Evolutionary conservation across 2,797 vertebrate species (phyloP), one percentile per base, ranked within the genome.

Genomic region (Muscicapa striata): DNA sequence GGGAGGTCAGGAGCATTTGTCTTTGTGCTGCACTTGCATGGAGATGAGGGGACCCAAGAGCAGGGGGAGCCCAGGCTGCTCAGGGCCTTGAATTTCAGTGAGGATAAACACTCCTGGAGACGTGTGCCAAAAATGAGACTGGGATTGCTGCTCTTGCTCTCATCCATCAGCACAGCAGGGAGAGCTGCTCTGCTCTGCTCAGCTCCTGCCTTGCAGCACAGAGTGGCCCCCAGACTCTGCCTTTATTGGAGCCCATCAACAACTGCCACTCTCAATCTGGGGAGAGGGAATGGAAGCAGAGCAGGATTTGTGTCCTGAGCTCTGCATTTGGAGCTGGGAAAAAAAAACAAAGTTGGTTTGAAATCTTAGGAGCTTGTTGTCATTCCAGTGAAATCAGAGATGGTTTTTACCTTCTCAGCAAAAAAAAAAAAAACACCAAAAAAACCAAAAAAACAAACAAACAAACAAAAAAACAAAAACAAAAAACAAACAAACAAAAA

Each of bases 221-320:
- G 22, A 77, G 89, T 0, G 15, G 94, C 83, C 92, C 89, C 94
- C 88, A 19, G 94, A 21, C 93, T 29, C 17, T 6, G 0, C 4
- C 2, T 8, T 59, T 45, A 64, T 26, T 49, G 86, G 41, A 91
- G 89, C 40, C 89, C 89, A 52, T 89, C 89, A 94, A 40, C 95
- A 91, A 15, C 94, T 84, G 91, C 89, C 91, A 68, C 87, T 69
- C 19, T 66, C 62, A 95, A 96, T 95, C 92, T 46, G 21, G 0
- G n/a, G 1, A 21, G 64, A 90, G 55, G 34, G 13, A 78, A 77
- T 0, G 0, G 0, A 40, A 41, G 74, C 64, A 41, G 66, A 92
- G 77, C 91, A 83, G 88, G 32, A 3, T 32, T 7, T 4, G 48
- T 4, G 14, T 13, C 40, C 87, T 48, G 23, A 24, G 46, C 46